Percentiles rank a stretch among this genome's conserved stretches.
Conservation (phyloP, 1,140 invertebrate genomes). For the Littorina saxatilis region DNA sequence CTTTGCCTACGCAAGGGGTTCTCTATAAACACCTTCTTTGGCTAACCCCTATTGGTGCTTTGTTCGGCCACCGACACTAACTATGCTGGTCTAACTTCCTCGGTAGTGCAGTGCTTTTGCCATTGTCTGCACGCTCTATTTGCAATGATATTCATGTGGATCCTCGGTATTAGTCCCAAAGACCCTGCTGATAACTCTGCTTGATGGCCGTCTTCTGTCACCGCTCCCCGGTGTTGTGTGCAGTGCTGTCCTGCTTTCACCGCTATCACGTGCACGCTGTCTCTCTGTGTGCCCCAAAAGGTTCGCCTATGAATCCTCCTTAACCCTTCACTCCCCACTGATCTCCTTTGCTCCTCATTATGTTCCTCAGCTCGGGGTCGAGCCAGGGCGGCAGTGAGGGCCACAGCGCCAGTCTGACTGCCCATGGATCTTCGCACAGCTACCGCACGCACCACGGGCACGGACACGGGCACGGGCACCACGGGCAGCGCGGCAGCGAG, state of each 20-base stretch:
- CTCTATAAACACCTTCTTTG: too few relatives aligned
- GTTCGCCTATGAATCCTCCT: too few relatives aligned
- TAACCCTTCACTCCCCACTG: background rate
- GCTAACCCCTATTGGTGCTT: too few relatives aligned
- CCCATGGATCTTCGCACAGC: constrained; percentile 44
- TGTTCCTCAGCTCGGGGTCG: constrained; percentile 47
- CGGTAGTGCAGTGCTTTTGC: too few relatives aligned
- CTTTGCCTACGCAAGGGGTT: too few relatives aligned
- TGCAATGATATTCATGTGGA: too few relatives aligned
- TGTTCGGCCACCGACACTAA: too few relatives aligned
- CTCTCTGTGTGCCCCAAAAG: background rate
- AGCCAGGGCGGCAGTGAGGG: constrained; percentile 48
- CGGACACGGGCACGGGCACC: constrained; percentile 24
- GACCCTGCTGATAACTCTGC: too few relatives aligned
- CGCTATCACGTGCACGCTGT: background rate
- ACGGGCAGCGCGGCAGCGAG: background rate
- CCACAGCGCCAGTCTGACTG: constrained; percentile 34
- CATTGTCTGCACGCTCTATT: too few relatives aligned
- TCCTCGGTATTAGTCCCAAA: too few relatives aligned
- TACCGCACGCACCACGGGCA: constrained; percentile 29
- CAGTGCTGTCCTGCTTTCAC: background rate
- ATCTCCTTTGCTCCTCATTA: background rate
- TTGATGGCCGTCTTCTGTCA: background rate
- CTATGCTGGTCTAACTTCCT: too few relatives aligned
- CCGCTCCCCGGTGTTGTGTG: background rate